Evolutionary conservation across 2,113 vertebrate genomes (phyloP), one percentile per base, ranked within the genome.

Genomic region (Dendropsophus ebraccatus): DNA sequence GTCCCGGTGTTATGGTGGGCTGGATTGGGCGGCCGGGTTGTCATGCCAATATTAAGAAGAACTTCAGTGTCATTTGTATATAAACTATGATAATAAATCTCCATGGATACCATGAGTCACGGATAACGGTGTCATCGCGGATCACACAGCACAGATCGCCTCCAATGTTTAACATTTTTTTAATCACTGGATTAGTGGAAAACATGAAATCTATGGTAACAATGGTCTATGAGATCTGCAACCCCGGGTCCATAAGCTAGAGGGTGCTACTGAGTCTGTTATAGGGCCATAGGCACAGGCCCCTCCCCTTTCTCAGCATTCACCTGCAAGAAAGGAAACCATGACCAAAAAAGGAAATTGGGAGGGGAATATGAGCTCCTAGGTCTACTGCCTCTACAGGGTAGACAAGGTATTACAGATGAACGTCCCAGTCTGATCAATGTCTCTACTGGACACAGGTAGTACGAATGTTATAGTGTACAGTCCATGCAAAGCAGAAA

Each of bases 21-120:
- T 10, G 13, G 37, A n/a, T n/a, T 25, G 21, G n/a, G 54, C 23
- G 52, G 52, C 17, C 21, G 21, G 32, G 78, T 81, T 81, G 78
- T 81, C 78, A 80, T 79, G 76, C 76, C 76, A 80, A 80, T 80
- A 45, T 80, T n/a, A 37, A 28, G 52, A 32, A 35, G 30, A 58
- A 41, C 12, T 50, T 62, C 50, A 1, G 54, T 65, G 37, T 41
- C 23, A 65, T 81, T 62, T 25, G 37, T 62, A 47, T 28, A 41
- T 45, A 30, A 16, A 65, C 12, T 47, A 45, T 47, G n/a, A 81
- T 81, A 28, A 80, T 80, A 81, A 79, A 47, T 81, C 78, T 81
- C 78, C 37, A 81, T 81, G 56, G 78, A 81, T 37, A 80, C 35
- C 45, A 14, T 81, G 58, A 45, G 54, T 65, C 56, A 47, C 65